These are phyloP conservation scores for Typhlichthys subterraneus DNA, from an alignment of 2,797 vertebrate species.

Conservation along the genomic window DNA sequence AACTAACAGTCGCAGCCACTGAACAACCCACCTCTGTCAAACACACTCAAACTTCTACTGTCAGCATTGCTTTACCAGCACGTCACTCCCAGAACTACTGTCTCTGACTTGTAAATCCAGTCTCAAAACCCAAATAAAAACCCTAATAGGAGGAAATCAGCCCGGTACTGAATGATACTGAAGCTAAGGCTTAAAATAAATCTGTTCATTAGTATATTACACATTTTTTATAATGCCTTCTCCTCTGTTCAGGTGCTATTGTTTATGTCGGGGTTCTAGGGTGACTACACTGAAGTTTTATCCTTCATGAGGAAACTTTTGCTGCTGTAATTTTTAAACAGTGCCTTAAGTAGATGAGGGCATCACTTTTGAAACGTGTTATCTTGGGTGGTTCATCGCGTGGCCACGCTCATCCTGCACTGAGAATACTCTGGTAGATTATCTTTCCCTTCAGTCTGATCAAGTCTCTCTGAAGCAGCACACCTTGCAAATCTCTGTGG, in stretches of 20 bases:
- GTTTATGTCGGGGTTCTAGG: constrained; percentile 39
- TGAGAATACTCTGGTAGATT: constrained; percentile 35
- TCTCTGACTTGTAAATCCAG: constrained; percentile 52
- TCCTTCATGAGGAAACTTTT: constrained; percentile 27
- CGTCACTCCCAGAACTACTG: constrained; percentile 2
- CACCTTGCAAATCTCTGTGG: constrained; percentile 20
- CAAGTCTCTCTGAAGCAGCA: constrained; percentile 26
- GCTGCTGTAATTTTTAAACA: not conserved
- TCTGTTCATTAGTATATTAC: constrained; percentile 35
- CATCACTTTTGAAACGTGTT: too few relatives aligned
- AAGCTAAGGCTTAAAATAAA: constrained; percentile 32
- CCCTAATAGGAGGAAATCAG: constrained; percentile 35
- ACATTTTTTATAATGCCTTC: constrained; percentile 34
- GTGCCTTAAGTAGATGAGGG: not conserved
- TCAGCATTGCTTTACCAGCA: constrained; percentile 57
- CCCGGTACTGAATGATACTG: constrained; percentile 33
- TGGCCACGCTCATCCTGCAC: too few relatives aligned
- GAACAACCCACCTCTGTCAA: constrained; percentile 44
- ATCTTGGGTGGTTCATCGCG: too few relatives aligned
- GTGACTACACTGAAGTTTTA: constrained; percentile 48
- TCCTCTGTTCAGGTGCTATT: constrained; percentile 36
- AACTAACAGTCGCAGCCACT: constrained; percentile 32
- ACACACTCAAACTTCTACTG: constrained; percentile 47
- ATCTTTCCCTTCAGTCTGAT: constrained; percentile 46
- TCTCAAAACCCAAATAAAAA: constrained; percentile 32